Evolutionary conservation across 30 jellyfish, hydroid and myxozoan genomes (phyloP).

Genomic region (Clytia hemisphaerica): DNA sequence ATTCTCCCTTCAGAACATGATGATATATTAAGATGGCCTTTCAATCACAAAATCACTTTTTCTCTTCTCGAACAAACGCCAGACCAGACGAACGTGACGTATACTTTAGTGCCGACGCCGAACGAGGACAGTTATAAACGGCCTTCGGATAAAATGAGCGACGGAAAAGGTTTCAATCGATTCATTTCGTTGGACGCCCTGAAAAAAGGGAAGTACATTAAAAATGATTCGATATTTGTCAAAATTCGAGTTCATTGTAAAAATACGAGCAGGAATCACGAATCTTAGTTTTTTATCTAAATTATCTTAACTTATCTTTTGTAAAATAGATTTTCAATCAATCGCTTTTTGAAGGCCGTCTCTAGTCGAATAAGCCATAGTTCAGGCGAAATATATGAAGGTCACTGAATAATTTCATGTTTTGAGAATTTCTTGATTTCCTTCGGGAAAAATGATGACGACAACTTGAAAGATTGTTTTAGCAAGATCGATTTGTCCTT

Average conservation of each 20-base stretch:
- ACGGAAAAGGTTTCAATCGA: constrained; percentile 64
- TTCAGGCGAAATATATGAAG: too few relatives aligned
- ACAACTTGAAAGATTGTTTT: too few relatives aligned
- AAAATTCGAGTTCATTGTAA: constrained; percentile 54
- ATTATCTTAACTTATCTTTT: too few relatives aligned
- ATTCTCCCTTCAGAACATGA: constrained; percentile 68
- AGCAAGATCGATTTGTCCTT: too few relatives aligned
- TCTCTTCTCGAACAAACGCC: constrained; percentile 69
- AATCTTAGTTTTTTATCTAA: too few relatives aligned
- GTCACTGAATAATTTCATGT: too few relatives aligned
- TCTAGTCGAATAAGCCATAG: too few relatives aligned
- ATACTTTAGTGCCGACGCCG: constrained; percentile 65
- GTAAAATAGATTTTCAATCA: too few relatives aligned
- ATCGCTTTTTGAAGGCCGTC: too few relatives aligned
- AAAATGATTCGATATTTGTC: constrained; percentile 42
- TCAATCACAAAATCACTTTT: constrained; percentile 49
- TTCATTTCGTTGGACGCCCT: constrained; percentile 49
- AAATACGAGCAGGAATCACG: too few relatives aligned
- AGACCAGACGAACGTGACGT: constrained; percentile 43
- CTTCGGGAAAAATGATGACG: too few relatives aligned
- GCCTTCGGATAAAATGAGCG: constrained; percentile 72
- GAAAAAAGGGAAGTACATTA: constrained; percentile 49
- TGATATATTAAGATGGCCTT: constrained; percentile 65
- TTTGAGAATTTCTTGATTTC: too few relatives aligned
- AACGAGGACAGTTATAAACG: constrained; percentile 43